A percentile compares a stretch with the other conserved stretches of the same genome.
These are phyloP conservation scores for Steinernema hermaphroditum DNA, from an alignment of 2,888 invertebrate species.

Conservation along the genomic window DNA sequence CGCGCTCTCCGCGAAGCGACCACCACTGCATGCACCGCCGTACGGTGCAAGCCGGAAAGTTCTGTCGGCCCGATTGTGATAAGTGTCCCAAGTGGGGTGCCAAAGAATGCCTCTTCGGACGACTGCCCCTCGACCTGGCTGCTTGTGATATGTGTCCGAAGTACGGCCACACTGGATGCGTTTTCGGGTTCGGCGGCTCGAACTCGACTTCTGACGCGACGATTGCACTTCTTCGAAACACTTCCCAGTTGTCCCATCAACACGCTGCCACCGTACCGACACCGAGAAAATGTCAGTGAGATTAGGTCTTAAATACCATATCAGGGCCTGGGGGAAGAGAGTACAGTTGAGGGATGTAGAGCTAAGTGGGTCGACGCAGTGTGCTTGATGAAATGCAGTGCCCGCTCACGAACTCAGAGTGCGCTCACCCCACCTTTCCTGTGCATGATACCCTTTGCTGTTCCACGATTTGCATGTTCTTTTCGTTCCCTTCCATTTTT, in stretches of 20 bases:
- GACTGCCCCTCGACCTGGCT: constrained; percentile 34
- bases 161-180: constrained; percentile 39
- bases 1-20: constrained; percentile 20
- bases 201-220: constrained; percentile 14
- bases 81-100: constrained; percentile 47
- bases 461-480: background rate
- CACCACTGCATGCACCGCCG: constrained; percentile 35
- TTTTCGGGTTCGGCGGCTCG: constrained; percentile 20
- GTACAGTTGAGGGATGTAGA: background rate
- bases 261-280: constrained; percentile 25
- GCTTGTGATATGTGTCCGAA: constrained; percentile 42
- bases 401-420: background rate
- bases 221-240: background rate
- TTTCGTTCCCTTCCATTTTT: background rate
- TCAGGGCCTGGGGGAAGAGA: background rate
- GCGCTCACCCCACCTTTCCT: background rate
- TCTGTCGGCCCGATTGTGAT: constrained; percentile 43
- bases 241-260: background rate
- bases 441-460: too few species aligned
- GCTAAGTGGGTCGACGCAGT: background rate
- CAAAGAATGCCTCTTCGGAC: constrained; percentile 43
- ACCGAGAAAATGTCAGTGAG: constrained; percentile 26
- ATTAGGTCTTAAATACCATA: constrained; percentile 3
- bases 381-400: background rate
- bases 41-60: constrained; percentile 39